Percentiles rank a stretch among this genome's conserved stretches.
Evolutionary conservation across 2,888 invertebrate genomes (phyloP).

Genomic region (Marronus borbonicus): DNA sequence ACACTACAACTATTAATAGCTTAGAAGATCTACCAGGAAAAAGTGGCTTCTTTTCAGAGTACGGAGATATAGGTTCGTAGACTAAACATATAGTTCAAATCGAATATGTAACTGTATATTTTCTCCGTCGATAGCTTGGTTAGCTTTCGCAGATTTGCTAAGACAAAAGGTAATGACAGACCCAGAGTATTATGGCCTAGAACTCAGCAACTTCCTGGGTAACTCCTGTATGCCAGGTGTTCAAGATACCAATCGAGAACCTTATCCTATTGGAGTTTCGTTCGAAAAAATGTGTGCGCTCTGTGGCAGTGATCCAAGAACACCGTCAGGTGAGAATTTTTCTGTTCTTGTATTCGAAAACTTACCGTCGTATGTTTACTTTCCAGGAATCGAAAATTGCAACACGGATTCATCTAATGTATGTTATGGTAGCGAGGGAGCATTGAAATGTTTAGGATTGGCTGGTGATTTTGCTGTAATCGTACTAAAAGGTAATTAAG

Average conservation of each 20-base stretch:
- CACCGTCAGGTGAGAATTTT: background rate
- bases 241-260: background rate
- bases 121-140: slow-evolving; percentile 71
- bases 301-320: slow-evolving; percentile 14
- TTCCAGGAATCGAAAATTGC: slow-evolving; percentile 64
- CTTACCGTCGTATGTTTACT: background rate
- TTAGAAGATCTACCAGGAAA: slow-evolving; percentile 74
- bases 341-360: background rate
- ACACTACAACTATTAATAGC: slow-evolving; percentile 62
- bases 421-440: slow-evolving; percentile 76
- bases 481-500: slow-evolving; percentile 58
- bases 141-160: slow-evolving; percentile 75
- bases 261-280: slow-evolving; percentile 55
- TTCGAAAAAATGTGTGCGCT: slow-evolving; percentile 63
- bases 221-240: slow-evolving; percentile 78
- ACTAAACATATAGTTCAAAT: background rate
- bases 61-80: slow-evolving; percentile 75
- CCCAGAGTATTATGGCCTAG: slow-evolving; percentile 75
- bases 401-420: slow-evolving; percentile 72
- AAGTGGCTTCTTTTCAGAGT: slow-evolving; percentile 79
- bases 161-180: slow-evolving; percentile 71
- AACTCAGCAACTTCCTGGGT: slow-evolving; percentile 74
- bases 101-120: background rate
- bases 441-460: slow-evolving; percentile 73
- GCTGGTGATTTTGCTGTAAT: slow-evolving; percentile 76